Conservation (phyloP, 2,113 vertebrate species). For the Spermophilus dauricus region DNA sequence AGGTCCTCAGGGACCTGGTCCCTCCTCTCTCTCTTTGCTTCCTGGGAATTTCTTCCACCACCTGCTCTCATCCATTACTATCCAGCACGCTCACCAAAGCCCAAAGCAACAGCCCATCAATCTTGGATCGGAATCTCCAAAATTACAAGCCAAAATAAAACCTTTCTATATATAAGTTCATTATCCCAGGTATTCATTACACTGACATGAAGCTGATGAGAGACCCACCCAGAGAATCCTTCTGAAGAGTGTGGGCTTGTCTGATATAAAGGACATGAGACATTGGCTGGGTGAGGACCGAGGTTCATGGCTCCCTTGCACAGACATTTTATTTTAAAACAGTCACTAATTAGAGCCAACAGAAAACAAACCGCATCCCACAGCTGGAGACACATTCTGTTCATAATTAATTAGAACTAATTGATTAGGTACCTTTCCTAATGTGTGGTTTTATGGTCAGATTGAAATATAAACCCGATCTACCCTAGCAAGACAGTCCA, state of each 20-base stretch:
- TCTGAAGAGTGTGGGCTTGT: no score
- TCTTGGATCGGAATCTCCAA: neutral
- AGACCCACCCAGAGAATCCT: no score
- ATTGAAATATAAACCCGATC: slow-evolving; percentile 24
- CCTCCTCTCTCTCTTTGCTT: neutral
- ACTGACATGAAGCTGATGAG: neutral
- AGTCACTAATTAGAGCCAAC: neutral
- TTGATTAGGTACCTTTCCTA: slow-evolving; percentile 71
- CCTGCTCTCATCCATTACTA: no score
- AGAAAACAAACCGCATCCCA: slow-evolving; percentile 65
- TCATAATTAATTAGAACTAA: slow-evolving; percentile 73
- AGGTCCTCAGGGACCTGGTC: neutral
- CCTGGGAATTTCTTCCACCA: no score
- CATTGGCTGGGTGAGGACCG: no score
- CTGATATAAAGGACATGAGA: no score
- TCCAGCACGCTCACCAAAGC: no score
- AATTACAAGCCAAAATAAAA: neutral
- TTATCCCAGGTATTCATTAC: neutral
- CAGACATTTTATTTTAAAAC: neutral
- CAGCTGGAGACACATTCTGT: slow-evolving; percentile 40
- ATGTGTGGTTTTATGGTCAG: slow-evolving; percentile 74
- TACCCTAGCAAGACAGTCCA: neutral
- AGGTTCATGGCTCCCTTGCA: no score
- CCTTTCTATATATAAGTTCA: neutral
- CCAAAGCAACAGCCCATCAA: no score